phyloP scores from a whole-genome alignment of 1,140 invertebrate species.

The Centruroides sculpturatus region DNA sequence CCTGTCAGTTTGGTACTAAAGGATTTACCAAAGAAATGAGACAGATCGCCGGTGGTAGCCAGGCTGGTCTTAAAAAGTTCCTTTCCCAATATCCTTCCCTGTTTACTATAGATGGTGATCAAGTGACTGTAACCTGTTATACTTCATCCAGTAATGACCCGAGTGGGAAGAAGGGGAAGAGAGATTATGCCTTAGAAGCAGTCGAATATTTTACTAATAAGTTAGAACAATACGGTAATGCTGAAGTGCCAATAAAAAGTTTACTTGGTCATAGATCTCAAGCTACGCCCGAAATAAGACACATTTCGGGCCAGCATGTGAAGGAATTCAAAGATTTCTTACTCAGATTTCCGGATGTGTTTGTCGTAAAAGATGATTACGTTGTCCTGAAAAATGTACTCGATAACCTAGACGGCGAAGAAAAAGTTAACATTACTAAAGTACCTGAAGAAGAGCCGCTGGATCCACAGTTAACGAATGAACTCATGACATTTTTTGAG shows the following conservation, averaged over 20 bases:
- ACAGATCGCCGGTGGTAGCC: conserved; percentile 85
- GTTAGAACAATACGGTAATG: conserved; percentile 22
- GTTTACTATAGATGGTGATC: conserved; percentile 79
- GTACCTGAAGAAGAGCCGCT: conserved; percentile 21
- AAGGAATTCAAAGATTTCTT: conserved; percentile 89
- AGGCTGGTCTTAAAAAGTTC: conserved; percentile 77
- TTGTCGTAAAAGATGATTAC: conserved; percentile 73
- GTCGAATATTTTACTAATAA: conserved; percentile 80
- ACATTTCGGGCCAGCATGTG: conserved; percentile 83
- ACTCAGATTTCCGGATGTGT: conserved; percentile 64
- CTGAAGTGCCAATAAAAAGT: conserved; percentile 67
- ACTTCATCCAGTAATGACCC: conserved; percentile 8
- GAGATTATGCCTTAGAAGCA: conserved; percentile 80
- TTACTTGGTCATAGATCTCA: conserved; percentile 63
- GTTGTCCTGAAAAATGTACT: conserved; percentile 43
- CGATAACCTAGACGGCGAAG: conserved; percentile 46
- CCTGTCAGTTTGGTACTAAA: conserved; percentile 90
- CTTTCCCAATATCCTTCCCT: conserved; percentile 77
- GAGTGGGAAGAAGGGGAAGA: conserved; percentile 2
- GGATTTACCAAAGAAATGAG: conserved; percentile 76
- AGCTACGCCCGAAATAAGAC: conserved; percentile 84
- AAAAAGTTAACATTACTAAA: conserved; percentile 11
- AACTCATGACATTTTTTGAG: conserved; percentile 16
- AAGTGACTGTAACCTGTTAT: conserved; percentile 41
- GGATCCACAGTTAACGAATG: conserved; percentile 22